Percentiles rank a stretch among this genome's conserved stretches.
phyloP scores from a whole-genome alignment of 2,888 invertebrate species.

The Pheosia gnoma region DNA sequence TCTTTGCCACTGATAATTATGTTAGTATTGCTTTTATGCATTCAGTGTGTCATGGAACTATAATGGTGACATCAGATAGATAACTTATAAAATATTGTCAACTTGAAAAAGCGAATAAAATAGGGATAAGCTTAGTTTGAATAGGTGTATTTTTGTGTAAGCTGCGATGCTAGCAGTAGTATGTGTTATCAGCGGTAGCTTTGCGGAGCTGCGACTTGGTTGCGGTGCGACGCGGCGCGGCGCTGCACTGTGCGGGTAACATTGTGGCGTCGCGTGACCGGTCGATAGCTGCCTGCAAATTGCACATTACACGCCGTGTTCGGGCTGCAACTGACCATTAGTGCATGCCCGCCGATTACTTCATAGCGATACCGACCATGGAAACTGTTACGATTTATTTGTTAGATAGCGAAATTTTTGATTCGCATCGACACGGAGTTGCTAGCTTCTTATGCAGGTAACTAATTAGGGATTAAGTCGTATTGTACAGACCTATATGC shows the following conservation, averaged over 20 bases:
- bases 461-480: background rate
- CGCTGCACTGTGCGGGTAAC: constrained; percentile 24
- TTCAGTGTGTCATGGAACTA: too few relatives aligned
- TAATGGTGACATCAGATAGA: too few relatives aligned
- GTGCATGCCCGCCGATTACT: constrained; percentile 79
- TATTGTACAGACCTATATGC: background rate
- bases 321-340: constrained; percentile 75
- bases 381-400: constrained; percentile 70
- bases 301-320: constrained; percentile 74
- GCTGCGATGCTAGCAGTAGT: too few relatives aligned
- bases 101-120: too few relatives aligned
- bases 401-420: constrained; percentile 49
- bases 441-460: constrained; percentile 11
- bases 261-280: constrained; percentile 68
- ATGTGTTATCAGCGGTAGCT: too few relatives aligned
- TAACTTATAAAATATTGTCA: too few relatives aligned
- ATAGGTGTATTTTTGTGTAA: too few relatives aligned
- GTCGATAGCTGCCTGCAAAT: constrained; percentile 71
- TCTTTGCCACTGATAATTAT: too few relatives aligned
- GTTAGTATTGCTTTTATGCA: too few relatives aligned
- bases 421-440: constrained; percentile 39
- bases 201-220: too few relatives aligned
- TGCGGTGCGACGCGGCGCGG: constrained; percentile 9
- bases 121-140: too few relatives aligned
- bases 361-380: constrained; percentile 74